A percentile compares a stretch with the other conserved stretches of the same genome.
These are phyloP conservation scores for Argyresthia goedartella DNA, from an alignment of 2,888 invertebrate species.

Conservation along the genomic window DNA sequence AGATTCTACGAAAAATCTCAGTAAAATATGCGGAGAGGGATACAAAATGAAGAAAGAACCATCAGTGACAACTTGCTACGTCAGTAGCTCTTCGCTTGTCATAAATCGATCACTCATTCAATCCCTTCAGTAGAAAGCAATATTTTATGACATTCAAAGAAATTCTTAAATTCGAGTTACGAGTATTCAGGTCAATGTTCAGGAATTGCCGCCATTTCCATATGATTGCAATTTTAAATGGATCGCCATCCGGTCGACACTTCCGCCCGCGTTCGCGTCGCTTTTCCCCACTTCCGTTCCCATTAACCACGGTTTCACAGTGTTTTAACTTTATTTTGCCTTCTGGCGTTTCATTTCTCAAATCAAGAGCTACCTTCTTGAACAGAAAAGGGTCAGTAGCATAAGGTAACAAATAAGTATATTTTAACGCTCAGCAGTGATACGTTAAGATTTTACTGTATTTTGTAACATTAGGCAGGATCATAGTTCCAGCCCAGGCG, in stretches of 20 bases:
- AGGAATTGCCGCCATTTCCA: slow-evolving; percentile 48
- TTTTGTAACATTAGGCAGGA: background rate
- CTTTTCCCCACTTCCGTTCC: slow-evolving; percentile 20
- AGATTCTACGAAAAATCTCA: no score
- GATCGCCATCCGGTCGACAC: slow-evolving; percentile 36
- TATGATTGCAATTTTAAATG: slow-evolving; percentile 48
- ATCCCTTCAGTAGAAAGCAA: no score
- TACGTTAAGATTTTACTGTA: background rate
- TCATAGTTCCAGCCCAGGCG: no score
- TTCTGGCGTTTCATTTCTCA: background rate
- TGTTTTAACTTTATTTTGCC: background rate
- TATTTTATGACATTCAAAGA: no score
- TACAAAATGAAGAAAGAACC: no score
- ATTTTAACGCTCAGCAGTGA: background rate
- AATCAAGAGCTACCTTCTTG: background rate
- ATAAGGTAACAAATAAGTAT: no score
- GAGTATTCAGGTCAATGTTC: slow-evolving; percentile 24
- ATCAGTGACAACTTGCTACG: no score
- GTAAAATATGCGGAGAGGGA: no score
- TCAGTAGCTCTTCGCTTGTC: no score
- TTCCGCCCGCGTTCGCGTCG: slow-evolving; percentile 31
- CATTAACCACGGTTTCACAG: background rate
- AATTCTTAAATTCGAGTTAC: no score
- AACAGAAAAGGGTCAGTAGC: no score
- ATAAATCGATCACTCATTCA: no score